Evolutionary conservation across 2,888 invertebrate genomes (phyloP), one percentile per base, ranked within the genome.

Genomic region (Limnephilus rhombicus): DNA sequence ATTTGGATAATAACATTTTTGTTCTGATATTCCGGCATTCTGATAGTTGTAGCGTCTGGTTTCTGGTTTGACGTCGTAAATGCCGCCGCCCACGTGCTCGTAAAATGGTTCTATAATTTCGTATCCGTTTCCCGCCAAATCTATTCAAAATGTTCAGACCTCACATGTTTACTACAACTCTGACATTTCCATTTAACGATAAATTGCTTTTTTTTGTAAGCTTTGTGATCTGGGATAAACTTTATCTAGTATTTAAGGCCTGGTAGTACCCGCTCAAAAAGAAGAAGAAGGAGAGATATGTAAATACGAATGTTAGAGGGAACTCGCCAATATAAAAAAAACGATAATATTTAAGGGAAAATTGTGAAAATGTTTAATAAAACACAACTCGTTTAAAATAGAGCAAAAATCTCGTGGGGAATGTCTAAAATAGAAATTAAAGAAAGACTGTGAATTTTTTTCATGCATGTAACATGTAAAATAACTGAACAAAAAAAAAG

Each of bases 51-150:
- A 49, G 49, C 49, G 15, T 49, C 24, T 86, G 45, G 45, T 34
- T 45, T 45, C 86, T 45, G 12, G 86, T 86, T 86, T 49, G 45
- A 86, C 45, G 29, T 15, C 86, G 45, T 86, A 86, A 15, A n/a
- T n/a, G 9, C 86, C 86, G 49, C 41, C 86, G n/a, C 86, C 86
- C 86, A 45, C 86, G 86, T 45, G n/a, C n/a, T 45, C 18, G 29
- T 86, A 86, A 86, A 86, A 86, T 49, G 86, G 41, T 86, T 41
- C 45, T 24, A 18, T 11, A 24, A 83, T 37, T 37, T 37, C n/a
- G 18, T 83, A 37, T 83, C 83, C 37, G 83, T 34, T 34, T 34
- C 83, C 18, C 83, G 18, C 41, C 83, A 41, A 68, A 68, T 83
- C 37, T 83, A 11, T 83, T 83, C 37, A 37, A 34, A 83, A 83